A percentile compares a stretch with the other conserved stretches of the same genome.
Conservation (phyloP, 2,888 invertebrate genomes). For the Dynastes hyllus region DNA sequence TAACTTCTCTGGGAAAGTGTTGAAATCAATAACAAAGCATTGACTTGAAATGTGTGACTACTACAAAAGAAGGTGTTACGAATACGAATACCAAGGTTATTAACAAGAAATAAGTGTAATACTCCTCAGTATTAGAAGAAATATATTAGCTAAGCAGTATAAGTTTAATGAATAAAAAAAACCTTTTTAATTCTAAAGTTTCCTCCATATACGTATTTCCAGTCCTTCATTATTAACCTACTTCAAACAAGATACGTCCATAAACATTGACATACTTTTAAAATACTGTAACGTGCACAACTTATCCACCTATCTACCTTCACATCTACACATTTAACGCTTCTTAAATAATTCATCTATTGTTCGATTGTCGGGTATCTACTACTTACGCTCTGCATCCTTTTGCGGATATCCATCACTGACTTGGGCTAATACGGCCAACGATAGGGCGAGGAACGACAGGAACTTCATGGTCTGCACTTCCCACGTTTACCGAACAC, state of each 20-base stretch:
- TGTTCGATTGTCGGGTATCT: background rate
- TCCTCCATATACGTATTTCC: background rate
- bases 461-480: conserved; percentile 63
- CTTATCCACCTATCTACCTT: background rate
- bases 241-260: background rate
- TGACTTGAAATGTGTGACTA: background rate
- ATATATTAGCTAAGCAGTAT: background rate
- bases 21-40: background rate
- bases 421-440: conserved; percentile 55
- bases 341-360: background rate
- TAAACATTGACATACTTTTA: conserved; percentile 46
- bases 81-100: conserved; percentile 37
- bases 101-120: background rate
- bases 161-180: too few species aligned
- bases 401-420: conserved; percentile 60
- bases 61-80: conserved; percentile 9
- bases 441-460: conserved; percentile 58
- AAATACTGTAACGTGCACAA: conserved; percentile 11
- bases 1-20: background rate
- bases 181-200: too few species aligned
- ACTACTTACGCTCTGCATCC: conserved; percentile 65
- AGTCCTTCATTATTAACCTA: conserved; percentile 16
- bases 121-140: conserved; percentile 1
- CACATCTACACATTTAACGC: background rate
- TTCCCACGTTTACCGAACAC: conserved; percentile 63